Percentiles rank a stretch among this genome's conserved stretches.
These are phyloP conservation scores for Myotis yumanensis DNA, from an alignment of 2,113 vertebrate genomes.

Conservation along the genomic window DNA sequence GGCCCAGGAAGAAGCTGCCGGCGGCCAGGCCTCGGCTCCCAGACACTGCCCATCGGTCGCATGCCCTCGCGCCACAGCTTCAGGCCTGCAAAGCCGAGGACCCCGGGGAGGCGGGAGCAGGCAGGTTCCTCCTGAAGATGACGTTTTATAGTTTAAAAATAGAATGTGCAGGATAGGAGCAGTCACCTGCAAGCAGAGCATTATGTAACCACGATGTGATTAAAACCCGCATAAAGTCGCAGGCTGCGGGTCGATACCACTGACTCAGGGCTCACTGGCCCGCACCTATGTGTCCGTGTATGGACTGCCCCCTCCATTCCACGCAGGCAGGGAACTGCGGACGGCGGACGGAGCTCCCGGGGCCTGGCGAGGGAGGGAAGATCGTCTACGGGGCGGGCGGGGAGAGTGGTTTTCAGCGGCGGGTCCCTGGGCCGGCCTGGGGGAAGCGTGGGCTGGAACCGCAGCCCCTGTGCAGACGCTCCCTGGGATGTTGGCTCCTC, in stretches of 20 bases:
- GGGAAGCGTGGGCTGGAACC: neutral
- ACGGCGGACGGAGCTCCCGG: neutral
- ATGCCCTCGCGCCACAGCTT: fast-evolving
- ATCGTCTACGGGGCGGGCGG: fast-evolving
- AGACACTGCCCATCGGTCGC: neutral
- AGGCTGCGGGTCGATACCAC: fast-evolving
- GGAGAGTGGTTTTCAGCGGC: neutral
- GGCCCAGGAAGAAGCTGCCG: neutral
- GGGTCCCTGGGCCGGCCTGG: too few species aligned
- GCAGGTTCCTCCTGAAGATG: neutral
- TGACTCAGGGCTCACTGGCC: neutral
- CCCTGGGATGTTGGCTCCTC: neutral
- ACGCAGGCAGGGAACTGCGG: neutral
- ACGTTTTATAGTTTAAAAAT: constrained; percentile 7
- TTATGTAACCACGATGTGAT: neutral
- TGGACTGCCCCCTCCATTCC: too few species aligned
- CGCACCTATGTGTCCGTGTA: too few species aligned
- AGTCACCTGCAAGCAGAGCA: neutral
- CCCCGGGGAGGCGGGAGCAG: neutral
- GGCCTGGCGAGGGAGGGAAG: neutral
- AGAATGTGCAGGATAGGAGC: neutral
- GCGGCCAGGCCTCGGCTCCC: fast-evolving
- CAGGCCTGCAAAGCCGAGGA: fast-evolving
- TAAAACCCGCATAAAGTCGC: neutral
- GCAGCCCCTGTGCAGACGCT: neutral